A percentile compares a stretch with the other conserved stretches of the same genome.
Conservation (phyloP, 2,888 invertebrate genomes). For the Tipula lateralis region DNA sequence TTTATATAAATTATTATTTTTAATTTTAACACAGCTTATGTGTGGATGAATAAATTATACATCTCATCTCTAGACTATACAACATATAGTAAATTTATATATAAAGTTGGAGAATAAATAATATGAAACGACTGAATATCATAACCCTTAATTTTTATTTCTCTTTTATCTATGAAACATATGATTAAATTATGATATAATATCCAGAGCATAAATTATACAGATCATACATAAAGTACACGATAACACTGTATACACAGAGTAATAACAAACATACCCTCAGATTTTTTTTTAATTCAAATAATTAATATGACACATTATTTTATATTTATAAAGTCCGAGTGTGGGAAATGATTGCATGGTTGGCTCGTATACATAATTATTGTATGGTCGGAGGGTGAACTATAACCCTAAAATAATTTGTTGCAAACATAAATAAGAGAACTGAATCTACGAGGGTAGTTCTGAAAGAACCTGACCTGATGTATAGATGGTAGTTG, state of each 20-base stretch:
- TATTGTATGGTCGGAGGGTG: background rate
- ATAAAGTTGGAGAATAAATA: background rate
- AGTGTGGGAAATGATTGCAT: background rate
- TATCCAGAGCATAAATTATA: constrained; percentile 5
- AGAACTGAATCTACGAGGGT: background rate
- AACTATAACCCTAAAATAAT: background rate
- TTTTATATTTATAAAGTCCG: background rate
- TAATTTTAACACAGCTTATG: constrained; percentile 26
- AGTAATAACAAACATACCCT: background rate
- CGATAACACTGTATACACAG: background rate
- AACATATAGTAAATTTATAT: background rate
- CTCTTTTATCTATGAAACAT: constrained; percentile 11
- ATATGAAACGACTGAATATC: background rate
- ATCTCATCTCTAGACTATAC: background rate
- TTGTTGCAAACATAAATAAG: background rate
- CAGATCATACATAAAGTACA: background rate
- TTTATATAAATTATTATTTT: constrained; percentile 14
- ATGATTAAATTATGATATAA: constrained; percentile 19
- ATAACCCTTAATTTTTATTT: background rate
- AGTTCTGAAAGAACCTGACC: too few relatives aligned
- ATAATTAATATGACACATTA: background rate
- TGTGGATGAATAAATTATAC: constrained; percentile 27
- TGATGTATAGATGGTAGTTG: too few relatives aligned
- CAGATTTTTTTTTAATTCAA: background rate
- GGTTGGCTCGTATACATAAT: background rate